Evolutionary conservation across 2,797 vertebrate species (phyloP), one percentile per base, ranked within the genome.

Genomic region (Syncerus caffer): DNA sequence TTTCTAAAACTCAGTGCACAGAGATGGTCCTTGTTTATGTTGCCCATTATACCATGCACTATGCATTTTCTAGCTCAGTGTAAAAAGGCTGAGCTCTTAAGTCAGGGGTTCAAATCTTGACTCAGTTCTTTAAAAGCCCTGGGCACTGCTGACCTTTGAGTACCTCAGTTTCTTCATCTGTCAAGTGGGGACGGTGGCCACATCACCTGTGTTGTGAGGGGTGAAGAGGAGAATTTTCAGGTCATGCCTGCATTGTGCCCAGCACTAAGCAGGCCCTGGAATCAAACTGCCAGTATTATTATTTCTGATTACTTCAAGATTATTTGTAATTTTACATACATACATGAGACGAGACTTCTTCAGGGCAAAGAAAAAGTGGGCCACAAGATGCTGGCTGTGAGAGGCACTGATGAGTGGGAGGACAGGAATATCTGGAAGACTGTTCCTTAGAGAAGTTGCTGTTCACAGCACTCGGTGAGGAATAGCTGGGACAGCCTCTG

Each of bases 171-270:
- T 85, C 67, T 62, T 60, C 34, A 1, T 53, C 45, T 88, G 34
- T 88, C 57, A 57, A 4, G 16, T 19, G 34, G 27, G 50, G 23
- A 12, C 8, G 2, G 0, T 3, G 10, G 6, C 16, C 16, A 0
- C 0, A 3, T 12, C 74, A 4, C 15, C 7, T 2, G 10, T 12
- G 58, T 1, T 14, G 21, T 25, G 23, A 29, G 42, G 58, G n/a
- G 2, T 0, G 50, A 31, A 29, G 27, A 42, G 64, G 67, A 21
- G 55, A 3, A 21, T 2, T 31, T 7, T 1, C 0, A 2, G 16
- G 34, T 12, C 2, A 4, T 0, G 8, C 13, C 45, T 13, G 51
- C 2, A 0, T 6, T 1, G 0, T 4, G 23, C 31, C 25, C 55
- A 17, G 53, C 9, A 12, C 10, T 0, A n/a, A 6, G 34, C 38